Base-by-base conservation (phyloP, 2,888 invertebrate species). In the Pseudococcus jackbeardsleyi region DNA sequence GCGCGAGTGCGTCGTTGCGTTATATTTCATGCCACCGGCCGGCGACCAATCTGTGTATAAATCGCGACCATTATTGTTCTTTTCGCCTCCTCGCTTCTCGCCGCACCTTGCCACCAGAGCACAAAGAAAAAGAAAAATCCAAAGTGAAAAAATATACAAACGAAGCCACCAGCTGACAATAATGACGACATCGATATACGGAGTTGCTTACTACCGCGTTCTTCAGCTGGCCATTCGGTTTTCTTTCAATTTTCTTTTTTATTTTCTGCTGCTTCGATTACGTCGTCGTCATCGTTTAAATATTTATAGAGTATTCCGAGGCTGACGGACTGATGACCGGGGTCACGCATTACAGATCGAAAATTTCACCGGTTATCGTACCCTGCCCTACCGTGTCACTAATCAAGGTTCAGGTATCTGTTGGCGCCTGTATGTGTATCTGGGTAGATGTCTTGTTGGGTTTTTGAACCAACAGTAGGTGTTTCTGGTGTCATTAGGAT, bases 321-420 rank as follows among this genome's bases (percentile, higher is more conserved):
- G 72, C 17, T 39, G 72, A 64, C 72, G 26, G 72, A 72, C 33
- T 4, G 33, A 72, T 72, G 72, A 72, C 72, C 72, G 72, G 72
- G 72, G 72, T 72, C 72, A 72, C 72, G 72, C 72, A 17, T 72
- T 72, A 39, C 33, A 39, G 72, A 72, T 72, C 33, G 33, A 33
- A 72, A 72, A 72, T 72, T 72, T 72, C 72, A 72, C 72, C 72
- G 72, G 72, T 72, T 72, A 64, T 22, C 64, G 64, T 64, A 6
- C 64, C 22, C 64, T 54, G 8, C n/a, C 7, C 5, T 59, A n/a
- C 9, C 64, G 22, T 64, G 22, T 64, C 64, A 1, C 64, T 22
- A 22, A 64, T 64, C 64, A 64, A 64, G 22, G 64, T 64, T 64
- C 19, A 64, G 64, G 64, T 64, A 64, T 64, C n/a, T 54, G n/a